These are phyloP conservation scores for Diarsia mendica DNA, from an alignment of 2,888 invertebrate genomes.

Conservation along the genomic window DNA sequence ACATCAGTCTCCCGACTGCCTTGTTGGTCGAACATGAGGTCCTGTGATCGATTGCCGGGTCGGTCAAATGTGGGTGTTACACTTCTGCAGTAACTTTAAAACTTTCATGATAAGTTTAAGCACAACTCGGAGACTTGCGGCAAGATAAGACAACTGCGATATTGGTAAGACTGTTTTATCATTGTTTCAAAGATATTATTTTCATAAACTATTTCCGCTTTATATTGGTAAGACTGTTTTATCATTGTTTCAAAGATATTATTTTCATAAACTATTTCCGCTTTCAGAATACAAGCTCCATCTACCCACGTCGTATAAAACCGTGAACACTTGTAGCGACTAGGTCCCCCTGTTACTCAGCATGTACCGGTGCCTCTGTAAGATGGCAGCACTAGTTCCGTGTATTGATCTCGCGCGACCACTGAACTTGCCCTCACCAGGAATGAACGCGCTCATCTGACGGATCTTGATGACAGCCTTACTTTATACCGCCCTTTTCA, in stretches of 20 bases:
- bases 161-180: background rate
- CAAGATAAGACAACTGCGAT: background rate
- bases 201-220: background rate
- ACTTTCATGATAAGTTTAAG: background rate
- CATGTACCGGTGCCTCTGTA: background rate
- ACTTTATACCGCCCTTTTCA: conserved; percentile 57
- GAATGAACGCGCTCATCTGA: conserved; percentile 47
- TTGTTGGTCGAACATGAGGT: too few relatives aligned
- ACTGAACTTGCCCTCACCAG: conserved; percentile 40
- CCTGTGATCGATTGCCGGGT: too few relatives aligned
- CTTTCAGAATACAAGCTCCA: conserved; percentile 39
- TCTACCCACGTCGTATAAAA: conserved; percentile 38
- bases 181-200: background rate
- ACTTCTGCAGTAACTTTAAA: background rate
- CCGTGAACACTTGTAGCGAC: background rate
- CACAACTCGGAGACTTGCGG: background rate
- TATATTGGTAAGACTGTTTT: background rate
- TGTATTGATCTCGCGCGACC: conserved; percentile 54
- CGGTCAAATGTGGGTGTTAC: too few relatives aligned
- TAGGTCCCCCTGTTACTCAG: background rate
- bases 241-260: background rate
- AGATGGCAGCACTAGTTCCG: conserved; percentile 58
- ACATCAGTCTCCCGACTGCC: too few relatives aligned
- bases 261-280: background rate
- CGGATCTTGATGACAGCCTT: conserved; percentile 55